Conservation (phyloP, 2,888 invertebrate genomes). For the Aleiodes alternator region DNA sequence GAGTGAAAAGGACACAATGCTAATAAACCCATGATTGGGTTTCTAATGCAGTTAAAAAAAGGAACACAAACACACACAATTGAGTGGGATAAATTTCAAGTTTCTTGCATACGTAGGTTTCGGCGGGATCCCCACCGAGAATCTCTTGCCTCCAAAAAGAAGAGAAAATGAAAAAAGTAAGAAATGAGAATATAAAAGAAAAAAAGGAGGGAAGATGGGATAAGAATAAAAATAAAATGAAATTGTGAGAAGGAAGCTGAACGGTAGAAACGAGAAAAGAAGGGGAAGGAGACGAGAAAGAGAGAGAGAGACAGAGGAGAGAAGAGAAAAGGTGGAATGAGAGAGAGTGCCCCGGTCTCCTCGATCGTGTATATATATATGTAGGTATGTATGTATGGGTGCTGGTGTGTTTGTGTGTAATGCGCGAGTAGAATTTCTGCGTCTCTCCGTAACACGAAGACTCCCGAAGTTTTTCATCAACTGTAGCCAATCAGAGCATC, state of each 20-base stretch:
- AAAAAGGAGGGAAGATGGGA: slow-evolving; percentile 2
- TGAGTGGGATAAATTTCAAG: background rate
- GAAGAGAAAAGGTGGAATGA: background rate
- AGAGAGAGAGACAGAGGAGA: background rate
- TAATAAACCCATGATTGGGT: no score
- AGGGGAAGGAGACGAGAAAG: slow-evolving; percentile 14
- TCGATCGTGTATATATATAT: no score
- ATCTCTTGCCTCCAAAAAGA: background rate
- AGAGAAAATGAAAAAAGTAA: background rate
- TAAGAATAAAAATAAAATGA: no score
- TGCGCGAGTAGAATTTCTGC: background rate
- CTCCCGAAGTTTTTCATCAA: slow-evolving; percentile 27
- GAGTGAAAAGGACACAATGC: no score
- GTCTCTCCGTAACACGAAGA: slow-evolving; percentile 51
- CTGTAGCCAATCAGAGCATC: slow-evolving; percentile 65
- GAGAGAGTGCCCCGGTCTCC: slow-evolving; percentile 21
- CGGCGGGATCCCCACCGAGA: slow-evolving; percentile 32
- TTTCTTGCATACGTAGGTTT: slow-evolving; percentile 21
- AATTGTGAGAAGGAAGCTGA: background rate
- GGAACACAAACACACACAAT: background rate
- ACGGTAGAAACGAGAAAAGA: background rate
- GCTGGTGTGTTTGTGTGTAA: no score
- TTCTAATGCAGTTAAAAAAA: no score
- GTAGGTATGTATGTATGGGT: no score
- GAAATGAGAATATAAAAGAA: background rate